Evolutionary conservation across 2,797 vertebrate species (phyloP), one percentile per base, ranked within the genome.

Genomic region (Capromys pilorides): DNA sequence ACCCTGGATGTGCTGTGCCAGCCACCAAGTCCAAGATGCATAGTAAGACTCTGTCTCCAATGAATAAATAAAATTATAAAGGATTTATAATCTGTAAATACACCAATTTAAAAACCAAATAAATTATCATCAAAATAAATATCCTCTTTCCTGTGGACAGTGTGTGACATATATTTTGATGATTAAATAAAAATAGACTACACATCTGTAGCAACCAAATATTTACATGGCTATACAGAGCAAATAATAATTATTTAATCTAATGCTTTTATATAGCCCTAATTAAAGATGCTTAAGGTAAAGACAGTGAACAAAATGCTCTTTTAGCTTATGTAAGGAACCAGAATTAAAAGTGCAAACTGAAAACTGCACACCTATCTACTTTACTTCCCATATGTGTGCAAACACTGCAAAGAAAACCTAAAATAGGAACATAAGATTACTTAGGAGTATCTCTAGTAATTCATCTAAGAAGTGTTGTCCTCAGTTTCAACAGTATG

Each of bases 371-470:
- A 75, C 64, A 83, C 62, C 31, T 86, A 64, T 66, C 41, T 36
- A 88, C 91, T 18, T 19, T 2, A 54, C 77, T 94, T 90, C 61
- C 83, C 83, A 24, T 51, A 64, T 21, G 16, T 57, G 59, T 64
- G 41, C 80, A 87, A 54, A 36, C 41, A 73, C 85, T 93, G 95
- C 73, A 96, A 88, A 85, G 88, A 92, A 95, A 94, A 73, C 28
- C 26, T 16, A 69, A 81, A 64, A 82, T 39, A 11, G 85, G 86
- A 94, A 73, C 54, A 26, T 18, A 69, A 82, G 45, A 26, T 89
- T 79, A 86, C 13, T 84, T 22, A 77, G 33, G 57, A 71, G 16
- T 59, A 93, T 24, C 51, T 33, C 69, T 24, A 89, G 39, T 57
- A 93, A 90, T 81, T 86, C 33, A 75, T 31, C 13, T 64, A 86